Evolutionary conservation across 1,140 invertebrate genomes (phyloP).

Genomic region (Tetragnatha versicolor): DNA sequence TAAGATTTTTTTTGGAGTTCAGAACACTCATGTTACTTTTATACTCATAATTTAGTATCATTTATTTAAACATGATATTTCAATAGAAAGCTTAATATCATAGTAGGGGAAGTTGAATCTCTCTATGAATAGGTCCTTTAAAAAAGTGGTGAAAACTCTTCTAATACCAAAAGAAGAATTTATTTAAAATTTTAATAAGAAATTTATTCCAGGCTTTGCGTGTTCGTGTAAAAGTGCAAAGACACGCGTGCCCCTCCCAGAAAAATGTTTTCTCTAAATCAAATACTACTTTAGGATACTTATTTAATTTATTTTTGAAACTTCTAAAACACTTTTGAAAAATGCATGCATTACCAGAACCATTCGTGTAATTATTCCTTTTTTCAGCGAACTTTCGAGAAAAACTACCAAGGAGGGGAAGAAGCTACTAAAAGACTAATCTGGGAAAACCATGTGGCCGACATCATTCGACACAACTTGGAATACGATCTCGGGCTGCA

Average conservation of each 20-base stretch:
- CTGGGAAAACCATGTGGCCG: constrained; percentile 81
- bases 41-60: too few species aligned
- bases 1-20: too few species aligned
- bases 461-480: constrained; percentile 82
- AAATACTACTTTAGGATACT: not conserved
- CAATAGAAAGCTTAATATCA: too few species aligned
- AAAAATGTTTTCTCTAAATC: not conserved
- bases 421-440: constrained; percentile 64
- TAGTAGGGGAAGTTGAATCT: too few species aligned
- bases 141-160: too few species aligned
- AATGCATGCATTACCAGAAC: not conserved
- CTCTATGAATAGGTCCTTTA: too few species aligned
- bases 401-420: constrained; percentile 17
- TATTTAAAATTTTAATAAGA: too few species aligned
- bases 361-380: not conserved
- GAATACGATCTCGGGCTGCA: constrained; percentile 70
- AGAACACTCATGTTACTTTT: too few species aligned
- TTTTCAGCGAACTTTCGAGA: constrained; percentile 13
- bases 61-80: too few species aligned
- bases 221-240: not conserved
- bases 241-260: not conserved
- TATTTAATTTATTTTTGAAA: not conserved
- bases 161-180: too few species aligned
- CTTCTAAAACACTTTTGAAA: not conserved
- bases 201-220: too few species aligned